These are phyloP conservation scores for Andrena trimmerana DNA, from an alignment of 2,888 invertebrate species.

Conservation along the genomic window DNA sequence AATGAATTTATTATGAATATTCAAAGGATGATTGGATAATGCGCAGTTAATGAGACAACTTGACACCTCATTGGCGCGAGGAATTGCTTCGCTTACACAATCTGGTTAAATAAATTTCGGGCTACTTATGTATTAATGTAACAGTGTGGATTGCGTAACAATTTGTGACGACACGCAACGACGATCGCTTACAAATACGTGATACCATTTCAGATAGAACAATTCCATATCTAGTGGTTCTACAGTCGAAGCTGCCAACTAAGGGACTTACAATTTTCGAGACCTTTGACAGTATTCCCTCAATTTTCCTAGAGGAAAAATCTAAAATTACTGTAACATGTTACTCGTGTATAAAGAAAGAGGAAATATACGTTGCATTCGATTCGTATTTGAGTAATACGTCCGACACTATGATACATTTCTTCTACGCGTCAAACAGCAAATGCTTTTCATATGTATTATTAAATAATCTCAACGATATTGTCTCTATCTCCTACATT, in stretches of 20 bases:
- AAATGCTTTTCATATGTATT: neutral
- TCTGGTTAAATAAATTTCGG: neutral
- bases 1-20: slow-evolving; percentile 23
- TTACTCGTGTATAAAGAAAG: neutral
- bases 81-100: neutral
- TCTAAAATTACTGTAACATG: slow-evolving; percentile 10
- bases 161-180: neutral
- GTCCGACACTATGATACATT: neutral
- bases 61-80: neutral
- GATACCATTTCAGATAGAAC: neutral
- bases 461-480: neutral
- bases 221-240: neutral
- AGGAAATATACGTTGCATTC: neutral
- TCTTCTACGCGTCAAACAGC: neutral
- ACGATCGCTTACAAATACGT: neutral
- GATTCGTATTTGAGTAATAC: neutral
- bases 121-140: slow-evolving; percentile 9
- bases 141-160: slow-evolving; percentile 3
- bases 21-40: slow-evolving; percentile 3
- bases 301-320: neutral
- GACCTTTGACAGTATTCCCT: neutral
- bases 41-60: slow-evolving; percentile 35
- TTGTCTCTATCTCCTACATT: slow-evolving; percentile 12
- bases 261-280: neutral
- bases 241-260: neutral